Evolutionary conservation across 2,797 vertebrate species (phyloP).

Genomic region (Lutjanus argentimaculatus): DNA sequence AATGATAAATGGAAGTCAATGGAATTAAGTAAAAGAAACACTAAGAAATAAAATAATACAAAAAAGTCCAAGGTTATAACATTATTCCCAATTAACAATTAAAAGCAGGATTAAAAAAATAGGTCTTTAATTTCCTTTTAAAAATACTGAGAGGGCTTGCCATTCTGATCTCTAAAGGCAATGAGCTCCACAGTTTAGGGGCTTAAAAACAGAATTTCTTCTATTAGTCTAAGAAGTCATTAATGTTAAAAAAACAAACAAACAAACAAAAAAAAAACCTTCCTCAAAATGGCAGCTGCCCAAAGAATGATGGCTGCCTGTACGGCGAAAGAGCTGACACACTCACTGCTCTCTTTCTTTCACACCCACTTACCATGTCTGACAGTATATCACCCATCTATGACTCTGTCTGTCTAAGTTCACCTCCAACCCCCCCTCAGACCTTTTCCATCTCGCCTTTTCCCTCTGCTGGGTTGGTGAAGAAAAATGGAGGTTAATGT

Average conservation of each 20-base stretch:
- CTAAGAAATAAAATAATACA: too few relatives aligned
- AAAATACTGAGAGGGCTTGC: too few relatives aligned
- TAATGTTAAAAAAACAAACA: neutral
- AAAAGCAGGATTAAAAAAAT: too few relatives aligned
- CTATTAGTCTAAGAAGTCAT: neutral
- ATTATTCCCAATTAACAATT: too few relatives aligned
- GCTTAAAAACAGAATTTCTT: too few relatives aligned
- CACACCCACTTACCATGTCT: slow-evolving; percentile 69
- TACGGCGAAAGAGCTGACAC: slow-evolving; percentile 19
- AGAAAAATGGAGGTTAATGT: slow-evolving; percentile 2
- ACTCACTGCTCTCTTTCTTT: slow-evolving; percentile 40
- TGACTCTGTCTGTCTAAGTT: slow-evolving; percentile 22
- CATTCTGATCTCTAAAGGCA: too few relatives aligned
- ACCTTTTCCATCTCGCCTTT: neutral
- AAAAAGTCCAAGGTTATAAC: too few relatives aligned
- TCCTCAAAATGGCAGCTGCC: slow-evolving; percentile 22
- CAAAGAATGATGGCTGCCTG: slow-evolving; percentile 9
- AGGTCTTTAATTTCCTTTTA: too few relatives aligned
- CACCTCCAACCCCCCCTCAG: neutral
- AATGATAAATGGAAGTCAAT: too few relatives aligned
- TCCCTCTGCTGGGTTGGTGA: neutral
- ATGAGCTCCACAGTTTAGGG: too few relatives aligned
- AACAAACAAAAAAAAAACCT: neutral
- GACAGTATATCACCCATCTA: slow-evolving; percentile 60
- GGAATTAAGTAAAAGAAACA: too few relatives aligned